A percentile compares a stretch with the other conserved stretches of the same genome.
Conservation (phyloP, 2,797 vertebrate species). For the Chloroceryle amazona region DNA sequence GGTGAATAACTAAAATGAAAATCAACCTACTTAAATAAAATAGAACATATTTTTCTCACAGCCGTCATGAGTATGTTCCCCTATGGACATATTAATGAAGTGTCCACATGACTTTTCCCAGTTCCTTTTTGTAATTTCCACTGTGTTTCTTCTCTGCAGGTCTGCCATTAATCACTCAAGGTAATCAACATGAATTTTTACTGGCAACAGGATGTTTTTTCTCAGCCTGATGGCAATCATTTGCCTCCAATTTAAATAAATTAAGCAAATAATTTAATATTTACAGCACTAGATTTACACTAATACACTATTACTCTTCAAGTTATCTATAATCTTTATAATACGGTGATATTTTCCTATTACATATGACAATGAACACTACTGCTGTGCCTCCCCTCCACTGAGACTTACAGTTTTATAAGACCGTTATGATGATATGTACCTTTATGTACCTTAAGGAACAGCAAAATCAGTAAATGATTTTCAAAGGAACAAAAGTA, state of each 20-base stretch:
- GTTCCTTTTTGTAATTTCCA: not conserved
- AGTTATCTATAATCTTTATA: not conserved
- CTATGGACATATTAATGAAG: not conserved
- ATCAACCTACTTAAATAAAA: not conserved
- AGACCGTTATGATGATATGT: not conserved
- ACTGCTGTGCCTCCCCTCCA: not conserved
- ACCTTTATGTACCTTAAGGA: not conserved
- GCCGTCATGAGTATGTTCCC: not conserved
- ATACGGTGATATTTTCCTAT: not conserved
- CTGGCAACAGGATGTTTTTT: not conserved
- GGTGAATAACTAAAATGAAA: not conserved
- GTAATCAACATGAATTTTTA: not conserved
- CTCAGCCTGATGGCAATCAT: not conserved
- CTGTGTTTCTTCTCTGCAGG: not conserved
- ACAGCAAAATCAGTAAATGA: not conserved
- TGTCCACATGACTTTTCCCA: not conserved
- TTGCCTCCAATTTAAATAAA: not conserved
- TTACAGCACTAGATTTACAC: not conserved
- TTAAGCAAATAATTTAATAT: not conserved
- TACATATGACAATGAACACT: not conserved
- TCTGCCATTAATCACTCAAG: not conserved
- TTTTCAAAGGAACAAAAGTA: not conserved
- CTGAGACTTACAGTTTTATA: not conserved
- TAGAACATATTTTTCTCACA: not conserved
- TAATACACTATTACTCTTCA: not conserved